Conservation (phyloP, 1,140 invertebrate species). For the Grapholita molesta region DNA sequence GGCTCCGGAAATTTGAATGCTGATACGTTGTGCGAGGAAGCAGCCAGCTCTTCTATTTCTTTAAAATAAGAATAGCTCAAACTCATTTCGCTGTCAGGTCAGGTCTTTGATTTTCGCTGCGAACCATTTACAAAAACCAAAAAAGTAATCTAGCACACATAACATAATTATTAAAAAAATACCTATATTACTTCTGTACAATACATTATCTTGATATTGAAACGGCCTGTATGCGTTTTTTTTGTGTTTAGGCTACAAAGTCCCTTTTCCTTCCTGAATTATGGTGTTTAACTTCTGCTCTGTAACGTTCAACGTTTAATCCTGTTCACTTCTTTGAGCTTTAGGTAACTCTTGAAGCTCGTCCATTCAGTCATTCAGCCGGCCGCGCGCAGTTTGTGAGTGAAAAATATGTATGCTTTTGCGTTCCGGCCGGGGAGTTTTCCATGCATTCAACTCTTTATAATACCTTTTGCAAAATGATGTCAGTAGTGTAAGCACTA, state of each 20-base stretch:
- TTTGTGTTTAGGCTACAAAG: slow-evolving; percentile 8
- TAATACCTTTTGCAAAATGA: neutral
- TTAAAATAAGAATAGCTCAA: too few species aligned
- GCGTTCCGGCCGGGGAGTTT: neutral
- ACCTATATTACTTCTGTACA: neutral
- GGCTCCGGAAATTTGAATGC: too few species aligned
- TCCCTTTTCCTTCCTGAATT: slow-evolving; percentile 20
- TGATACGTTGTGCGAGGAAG: too few species aligned
- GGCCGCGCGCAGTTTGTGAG: neutral
- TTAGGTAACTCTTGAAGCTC: slow-evolving; percentile 45
- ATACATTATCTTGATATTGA: neutral
- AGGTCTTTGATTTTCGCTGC: too few species aligned
- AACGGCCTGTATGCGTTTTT: neutral
- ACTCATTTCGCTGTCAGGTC: too few species aligned
- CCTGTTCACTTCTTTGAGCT: slow-evolving; percentile 35
- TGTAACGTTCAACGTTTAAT: slow-evolving; percentile 37
- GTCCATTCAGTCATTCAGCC: slow-evolving; percentile 30
- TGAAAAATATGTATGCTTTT: neutral
- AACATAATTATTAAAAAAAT: too few species aligned
- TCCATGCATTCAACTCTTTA: neutral
- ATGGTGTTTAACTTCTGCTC: slow-evolving; percentile 37
- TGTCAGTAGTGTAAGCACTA: neutral
- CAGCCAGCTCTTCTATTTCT: too few species aligned
- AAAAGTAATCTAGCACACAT: too few species aligned
- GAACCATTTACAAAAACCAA: too few species aligned